Evolutionary conservation across 2,888 invertebrate genomes (phyloP).

Genomic region (Candidula unifasciata): DNA sequence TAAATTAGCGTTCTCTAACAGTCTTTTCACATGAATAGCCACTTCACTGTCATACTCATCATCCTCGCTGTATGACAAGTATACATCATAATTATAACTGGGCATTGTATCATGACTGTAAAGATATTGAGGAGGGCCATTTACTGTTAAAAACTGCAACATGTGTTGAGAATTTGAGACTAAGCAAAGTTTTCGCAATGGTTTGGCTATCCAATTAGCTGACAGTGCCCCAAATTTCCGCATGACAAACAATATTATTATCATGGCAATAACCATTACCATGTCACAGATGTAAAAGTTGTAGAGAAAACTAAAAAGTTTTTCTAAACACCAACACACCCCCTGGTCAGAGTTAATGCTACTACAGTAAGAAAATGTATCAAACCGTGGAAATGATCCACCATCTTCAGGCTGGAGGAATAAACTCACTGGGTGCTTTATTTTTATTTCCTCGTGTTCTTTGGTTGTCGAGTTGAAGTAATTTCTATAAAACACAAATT

Average conservation of each 20-base stretch:
- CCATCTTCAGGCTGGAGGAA: neutral
- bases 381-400: neutral
- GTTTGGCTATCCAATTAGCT: neutral
- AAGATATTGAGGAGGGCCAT: neutral
- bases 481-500: slow-evolving; percentile 8
- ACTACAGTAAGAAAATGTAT: neutral
- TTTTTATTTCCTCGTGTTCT: slow-evolving; percentile 12
- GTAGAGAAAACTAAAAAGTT: neutral
- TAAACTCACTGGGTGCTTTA: slow-evolving; percentile 1
- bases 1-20: neutral
- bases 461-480: slow-evolving; percentile 6
- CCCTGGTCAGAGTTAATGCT: neutral
- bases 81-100: neutral
- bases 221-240: neutral
- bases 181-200: neutral
- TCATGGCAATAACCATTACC: neutral
- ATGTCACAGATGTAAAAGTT: neutral
- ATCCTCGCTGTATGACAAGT: slow-evolving; percentile 25
- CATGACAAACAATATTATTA: neutral
- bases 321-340: neutral
- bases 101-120: neutral
- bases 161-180: too few relatives aligned
- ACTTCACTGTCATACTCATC: slow-evolving; percentile 5
- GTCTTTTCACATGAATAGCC: neutral
- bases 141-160: neutral